These are phyloP conservation scores for Scaptomyza parva DNA, from an alignment of 2,888 invertebrate species.

Conservation along the genomic window DNA sequence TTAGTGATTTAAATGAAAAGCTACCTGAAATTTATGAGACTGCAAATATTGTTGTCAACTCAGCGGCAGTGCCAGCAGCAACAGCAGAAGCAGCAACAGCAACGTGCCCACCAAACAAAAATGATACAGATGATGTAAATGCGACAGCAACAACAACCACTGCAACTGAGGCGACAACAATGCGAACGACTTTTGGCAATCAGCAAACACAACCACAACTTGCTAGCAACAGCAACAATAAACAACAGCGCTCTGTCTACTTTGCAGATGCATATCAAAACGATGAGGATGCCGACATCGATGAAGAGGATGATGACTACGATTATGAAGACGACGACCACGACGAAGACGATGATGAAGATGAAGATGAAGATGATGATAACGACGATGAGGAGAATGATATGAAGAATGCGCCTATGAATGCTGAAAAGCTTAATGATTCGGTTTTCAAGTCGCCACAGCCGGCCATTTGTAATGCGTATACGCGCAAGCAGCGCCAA, in stretches of 20 bases:
- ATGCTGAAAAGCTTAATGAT: conserved; percentile 9
- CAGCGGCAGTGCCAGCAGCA: conserved; percentile 68
- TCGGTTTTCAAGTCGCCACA: conserved; percentile 33
- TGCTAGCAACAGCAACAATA: conserved; percentile 43
- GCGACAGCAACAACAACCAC: conserved; percentile 45
- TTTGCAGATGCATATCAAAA: conserved; percentile 76
- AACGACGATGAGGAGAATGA: conserved; percentile 53
- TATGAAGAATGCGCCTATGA: conserved; percentile 26
- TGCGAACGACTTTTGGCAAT: conserved; percentile 81
- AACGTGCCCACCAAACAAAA: conserved; percentile 78
- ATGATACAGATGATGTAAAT: conserved; percentile 53
- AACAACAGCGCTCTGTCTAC: conserved; percentile 70
- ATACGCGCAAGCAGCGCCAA: conserved; percentile 68
- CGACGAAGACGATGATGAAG: conserved; percentile 60
- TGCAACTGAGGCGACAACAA: conserved; percentile 75
- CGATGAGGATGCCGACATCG: conserved; percentile 70
- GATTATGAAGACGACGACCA: conserved; percentile 45
- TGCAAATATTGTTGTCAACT: conserved; percentile 82
- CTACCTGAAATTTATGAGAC: conserved; percentile 84
- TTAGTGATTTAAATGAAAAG: conserved; percentile 84
- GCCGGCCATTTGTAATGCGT: conserved; percentile 57
- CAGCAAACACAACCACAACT: conserved; percentile 51
- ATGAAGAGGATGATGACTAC: conserved; percentile 62
- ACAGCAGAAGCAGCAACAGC: conserved; percentile 53
- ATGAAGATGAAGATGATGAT: conserved; percentile 51